phyloP scores from a whole-genome alignment of 2,888 invertebrate genomes.

The Pardosa pseudoannulata region DNA sequence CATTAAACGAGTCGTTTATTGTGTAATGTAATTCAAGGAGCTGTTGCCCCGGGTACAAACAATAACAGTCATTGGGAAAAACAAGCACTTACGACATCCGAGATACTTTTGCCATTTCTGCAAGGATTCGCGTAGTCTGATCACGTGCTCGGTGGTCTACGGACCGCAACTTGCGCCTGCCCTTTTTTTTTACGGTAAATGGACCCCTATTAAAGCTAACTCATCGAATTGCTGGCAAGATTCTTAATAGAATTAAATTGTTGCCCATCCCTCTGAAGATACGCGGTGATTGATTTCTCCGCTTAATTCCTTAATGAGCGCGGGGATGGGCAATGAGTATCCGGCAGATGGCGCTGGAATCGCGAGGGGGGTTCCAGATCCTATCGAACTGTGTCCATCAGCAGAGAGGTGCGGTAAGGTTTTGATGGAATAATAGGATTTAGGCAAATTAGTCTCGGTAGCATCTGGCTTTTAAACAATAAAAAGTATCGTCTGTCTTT shows the following conservation, averaged over 20 bases:
- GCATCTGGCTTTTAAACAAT: slow-evolving; percentile 19
- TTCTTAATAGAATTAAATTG: slow-evolving; percentile 71
- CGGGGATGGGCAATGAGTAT: slow-evolving; percentile 44
- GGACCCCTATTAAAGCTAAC: slow-evolving; percentile 53
- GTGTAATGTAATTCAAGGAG: slow-evolving; percentile 6
- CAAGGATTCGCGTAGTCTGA: slow-evolving; percentile 12
- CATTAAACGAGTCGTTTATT: background rate
- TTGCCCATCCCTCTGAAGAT: slow-evolving; percentile 47
- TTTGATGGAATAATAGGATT: slow-evolving; percentile 23
- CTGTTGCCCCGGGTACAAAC: slow-evolving; percentile 14
- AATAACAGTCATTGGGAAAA: slow-evolving; percentile 5
- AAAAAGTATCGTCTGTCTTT: background rate
- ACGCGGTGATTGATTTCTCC: slow-evolving; percentile 60
- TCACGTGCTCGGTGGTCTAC: slow-evolving; percentile 56
- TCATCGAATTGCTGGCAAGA: slow-evolving; percentile 27
- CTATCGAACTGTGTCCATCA: slow-evolving; percentile 5
- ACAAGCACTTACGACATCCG: background rate
- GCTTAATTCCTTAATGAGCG: slow-evolving; percentile 69
- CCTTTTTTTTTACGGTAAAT: slow-evolving; percentile 52
- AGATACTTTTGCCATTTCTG: background rate
- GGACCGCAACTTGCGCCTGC: slow-evolving; percentile 54
- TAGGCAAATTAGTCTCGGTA: slow-evolving; percentile 22
- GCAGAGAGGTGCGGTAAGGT: background rate
- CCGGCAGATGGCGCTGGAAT: slow-evolving; percentile 65
- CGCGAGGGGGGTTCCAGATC: background rate